Percentiles rank a stretch among this genome's conserved stretches.
Evolutionary conservation across 1,140 invertebrate genomes (phyloP).

Genomic region (Drosophila bipectinata): DNA sequence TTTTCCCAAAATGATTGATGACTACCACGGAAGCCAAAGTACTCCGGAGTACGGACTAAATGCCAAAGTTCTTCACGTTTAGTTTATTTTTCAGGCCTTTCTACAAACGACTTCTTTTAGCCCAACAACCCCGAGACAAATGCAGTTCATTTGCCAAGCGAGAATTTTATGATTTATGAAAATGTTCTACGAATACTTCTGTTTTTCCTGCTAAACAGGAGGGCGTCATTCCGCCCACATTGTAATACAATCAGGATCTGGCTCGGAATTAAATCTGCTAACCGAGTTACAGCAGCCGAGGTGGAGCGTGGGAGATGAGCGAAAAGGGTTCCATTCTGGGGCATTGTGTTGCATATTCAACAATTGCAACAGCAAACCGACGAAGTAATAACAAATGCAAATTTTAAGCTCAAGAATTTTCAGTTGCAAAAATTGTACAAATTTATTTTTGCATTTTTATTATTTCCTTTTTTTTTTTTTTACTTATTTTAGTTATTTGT

Average conservation of each 20-base stretch:
- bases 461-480: constrained; percentile 10
- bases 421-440: constrained; percentile 59
- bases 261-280: constrained; percentile 69
- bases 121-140: constrained; percentile 14
- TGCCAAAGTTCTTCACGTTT: constrained; percentile 19
- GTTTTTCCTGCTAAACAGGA: constrained; percentile 20
- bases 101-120: background rate
- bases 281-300: constrained; percentile 36
- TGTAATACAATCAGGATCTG: constrained; percentile 69
- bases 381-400: constrained; percentile 81
- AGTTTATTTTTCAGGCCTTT: background rate
- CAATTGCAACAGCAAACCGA: constrained; percentile 71
- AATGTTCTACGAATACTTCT: constrained; percentile 31
- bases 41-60: background rate
- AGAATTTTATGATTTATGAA: constrained; percentile 64
- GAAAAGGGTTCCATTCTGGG: constrained; percentile 14
- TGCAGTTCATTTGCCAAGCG: constrained; percentile 43
- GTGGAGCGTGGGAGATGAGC: background rate
- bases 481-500: constrained; percentile 32
- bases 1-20: constrained; percentile 14
- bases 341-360: constrained; percentile 77
- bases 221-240: constrained; percentile 42
- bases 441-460: constrained; percentile 24
- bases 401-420: constrained; percentile 78
- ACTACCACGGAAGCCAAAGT: background rate